phyloP scores from a whole-genome alignment of 2,888 invertebrate genomes.

The Odiellus spinosus region DNA sequence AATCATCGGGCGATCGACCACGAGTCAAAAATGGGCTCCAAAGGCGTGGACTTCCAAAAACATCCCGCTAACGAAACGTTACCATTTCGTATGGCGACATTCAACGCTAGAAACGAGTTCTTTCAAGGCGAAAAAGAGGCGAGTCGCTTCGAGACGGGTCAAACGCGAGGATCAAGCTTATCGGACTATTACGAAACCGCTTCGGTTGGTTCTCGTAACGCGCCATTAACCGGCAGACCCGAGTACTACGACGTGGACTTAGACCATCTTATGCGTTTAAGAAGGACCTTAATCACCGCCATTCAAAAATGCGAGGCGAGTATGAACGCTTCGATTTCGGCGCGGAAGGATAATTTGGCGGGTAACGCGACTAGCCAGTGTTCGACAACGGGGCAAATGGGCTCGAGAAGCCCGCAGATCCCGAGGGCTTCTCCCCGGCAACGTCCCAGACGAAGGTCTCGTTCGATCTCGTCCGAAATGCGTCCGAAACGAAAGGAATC shows the following conservation, averaged over 20 bases:
- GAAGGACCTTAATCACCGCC: constrained; percentile 25
- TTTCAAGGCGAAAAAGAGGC: too few relatives aligned
- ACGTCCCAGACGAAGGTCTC: constrained; percentile 5
- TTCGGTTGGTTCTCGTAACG: background rate
- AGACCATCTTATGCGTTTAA: constrained; percentile 24
- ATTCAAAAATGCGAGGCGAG: constrained; percentile 23
- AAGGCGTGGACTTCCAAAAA: constrained; percentile 21
- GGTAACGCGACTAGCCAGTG: background rate
- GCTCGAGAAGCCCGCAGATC: background rate
- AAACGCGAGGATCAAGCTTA: too few relatives aligned
- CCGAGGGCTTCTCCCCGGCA: background rate
- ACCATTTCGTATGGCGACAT: too few relatives aligned
- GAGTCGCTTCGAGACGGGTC: too few relatives aligned
- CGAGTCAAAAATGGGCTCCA: constrained; percentile 27
- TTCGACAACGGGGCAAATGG: background rate
- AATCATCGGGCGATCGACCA: constrained; percentile 1
- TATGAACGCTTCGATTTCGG: constrained; percentile 7
- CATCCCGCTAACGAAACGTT: background rate
- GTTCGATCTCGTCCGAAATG: background rate
- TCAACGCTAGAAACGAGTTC: too few relatives aligned
- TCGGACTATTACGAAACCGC: too few relatives aligned
- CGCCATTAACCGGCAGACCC: constrained; percentile 10
- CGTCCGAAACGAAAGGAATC: background rate
- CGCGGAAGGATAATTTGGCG: background rate
- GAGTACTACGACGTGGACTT: constrained; percentile 20